Base-by-base conservation (phyloP, 2,797 vertebrate genomes). In the Chiloscyllium punctatum region DNA sequence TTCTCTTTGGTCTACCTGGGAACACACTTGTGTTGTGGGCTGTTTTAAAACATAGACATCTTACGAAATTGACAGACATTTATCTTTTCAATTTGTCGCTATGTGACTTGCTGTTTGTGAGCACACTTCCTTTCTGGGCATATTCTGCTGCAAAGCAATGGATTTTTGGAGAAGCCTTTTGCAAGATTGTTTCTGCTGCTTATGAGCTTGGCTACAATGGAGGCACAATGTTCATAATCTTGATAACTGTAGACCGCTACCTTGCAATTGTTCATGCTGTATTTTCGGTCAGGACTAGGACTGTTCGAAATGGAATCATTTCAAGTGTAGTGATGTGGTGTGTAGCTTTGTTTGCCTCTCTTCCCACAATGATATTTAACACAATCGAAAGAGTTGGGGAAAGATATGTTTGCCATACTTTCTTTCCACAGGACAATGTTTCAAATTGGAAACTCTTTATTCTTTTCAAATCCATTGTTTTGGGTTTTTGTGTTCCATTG, bases 161-260 rank as follows among this genome's bases (percentile, higher is more conserved):
- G 99, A 77, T 97, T 37, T 99, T 99, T 23, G 98, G 99, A 33
- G 96, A 97, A 2, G 13, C 0, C 0, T 97, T 98, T 96, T 99
- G 99, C 97, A 98, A 98, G 97, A 23, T 98, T 0, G 97, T 99
- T 91, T 98, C 98, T 0, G 97, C 98, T 92, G 96, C 97, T 71
- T 99, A 99, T 96, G 8, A 98, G 51, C 97, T 99, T 30, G 98
- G 98, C 92, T 98, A 99, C 96, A 99, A 98, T 96, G 97, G 98
- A 0, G 98, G 98, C 4, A 98, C 99, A 96, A 99, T 99, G 96
- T 99, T 99, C 96, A 97, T 99, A 96, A 97, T 97, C 96, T 97
- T 99, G 30, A 99, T 99, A 98, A 99, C 98, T 97, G 97, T 99
- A 5, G 99, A 99, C 95, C 97, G 99, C 3, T 99, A 99, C 96